These are phyloP conservation scores for Ophion costatus DNA, from an alignment of 2,888 invertebrate species.

Conservation along the genomic window DNA sequence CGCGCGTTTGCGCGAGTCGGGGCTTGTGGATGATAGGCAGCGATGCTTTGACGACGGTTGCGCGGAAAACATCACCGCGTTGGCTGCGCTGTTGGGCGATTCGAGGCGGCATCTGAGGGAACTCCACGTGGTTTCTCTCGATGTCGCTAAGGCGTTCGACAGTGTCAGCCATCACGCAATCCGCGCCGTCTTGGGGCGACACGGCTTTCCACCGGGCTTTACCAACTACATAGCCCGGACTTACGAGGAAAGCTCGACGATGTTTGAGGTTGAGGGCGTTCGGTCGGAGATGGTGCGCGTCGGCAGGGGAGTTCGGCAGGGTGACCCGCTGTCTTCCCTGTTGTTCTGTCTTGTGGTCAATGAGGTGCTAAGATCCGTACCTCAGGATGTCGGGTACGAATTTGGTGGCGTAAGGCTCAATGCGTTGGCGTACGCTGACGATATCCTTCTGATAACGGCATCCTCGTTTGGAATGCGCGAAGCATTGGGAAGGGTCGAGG, in stretches of 20 bases:
- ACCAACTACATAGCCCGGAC: slow-evolving; percentile 1
- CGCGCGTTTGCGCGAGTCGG: slow-evolving; percentile 6
- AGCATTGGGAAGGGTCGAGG: not conserved
- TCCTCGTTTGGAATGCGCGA: slow-evolving; percentile 40
- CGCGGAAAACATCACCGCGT: slow-evolving; percentile 67
- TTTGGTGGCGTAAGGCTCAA: slow-evolving; percentile 34
- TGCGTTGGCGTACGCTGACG: slow-evolving; percentile 68
- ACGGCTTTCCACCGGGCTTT: slow-evolving; percentile 74
- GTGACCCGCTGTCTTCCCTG: slow-evolving; percentile 17
- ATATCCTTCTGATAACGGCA: slow-evolving; percentile 52
- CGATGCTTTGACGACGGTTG: slow-evolving; percentile 69
- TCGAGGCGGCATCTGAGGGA: slow-evolving; percentile 71
- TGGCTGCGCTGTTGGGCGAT: slow-evolving; percentile 61
- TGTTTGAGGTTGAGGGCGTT: slow-evolving; percentile 24
- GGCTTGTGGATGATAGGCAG: slow-evolving; percentile 65
- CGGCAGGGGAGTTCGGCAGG: slow-evolving; percentile 35
- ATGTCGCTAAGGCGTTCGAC: slow-evolving; percentile 83
- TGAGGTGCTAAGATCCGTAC: slow-evolving; percentile 19
- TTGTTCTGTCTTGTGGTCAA: slow-evolving; percentile 23
- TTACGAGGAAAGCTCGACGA: slow-evolving; percentile 17
- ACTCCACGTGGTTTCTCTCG: slow-evolving; percentile 81
- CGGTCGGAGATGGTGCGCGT: not conserved
- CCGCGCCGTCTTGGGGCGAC: slow-evolving; percentile 72
- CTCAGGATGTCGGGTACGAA: slow-evolving; percentile 28
- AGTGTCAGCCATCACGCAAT: slow-evolving; percentile 77